phyloP scores from a whole-genome alignment of 2,888 invertebrate genomes.

The Pterostichus madidus region DNA sequence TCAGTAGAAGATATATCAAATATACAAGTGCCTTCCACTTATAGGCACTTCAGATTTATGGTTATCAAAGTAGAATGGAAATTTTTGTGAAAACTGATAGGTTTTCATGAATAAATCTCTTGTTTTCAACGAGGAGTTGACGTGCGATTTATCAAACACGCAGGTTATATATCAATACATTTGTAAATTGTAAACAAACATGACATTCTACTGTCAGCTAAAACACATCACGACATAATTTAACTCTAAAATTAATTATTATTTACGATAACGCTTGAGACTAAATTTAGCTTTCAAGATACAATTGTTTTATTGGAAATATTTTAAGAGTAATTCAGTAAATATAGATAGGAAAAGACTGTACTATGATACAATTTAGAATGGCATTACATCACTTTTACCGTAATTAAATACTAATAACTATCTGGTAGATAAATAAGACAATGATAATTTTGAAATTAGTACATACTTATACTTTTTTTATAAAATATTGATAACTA shows the following conservation, averaged over 20 bases:
- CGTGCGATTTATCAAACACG: slow-evolving; percentile 29
- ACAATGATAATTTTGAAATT: no score
- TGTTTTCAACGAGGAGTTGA: slow-evolving; percentile 47
- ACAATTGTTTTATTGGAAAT: no score
- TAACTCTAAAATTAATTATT: slow-evolving; percentile 4
- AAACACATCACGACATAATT: slow-evolving; percentile 3
- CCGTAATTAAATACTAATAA: no score
- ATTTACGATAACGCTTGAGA: neutral
- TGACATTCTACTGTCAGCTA: slow-evolving; percentile 9
- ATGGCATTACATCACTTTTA: no score
- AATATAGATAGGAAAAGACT: no score
- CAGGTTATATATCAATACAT: slow-evolving; percentile 28
- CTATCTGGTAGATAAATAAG: no score
- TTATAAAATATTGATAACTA: no score
- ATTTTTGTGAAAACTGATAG: slow-evolving; percentile 24
- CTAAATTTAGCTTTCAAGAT: no score
- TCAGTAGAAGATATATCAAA: slow-evolving; percentile 10
- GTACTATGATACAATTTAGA: no score
- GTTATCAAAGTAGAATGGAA: slow-evolving; percentile 21
- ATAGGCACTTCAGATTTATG: slow-evolving; percentile 23
- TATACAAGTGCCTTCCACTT: slow-evolving; percentile 1
- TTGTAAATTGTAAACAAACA: slow-evolving; percentile 35
- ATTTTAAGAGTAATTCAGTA: no score
- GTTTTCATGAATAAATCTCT: slow-evolving; percentile 33
- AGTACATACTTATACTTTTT: no score